Conservation (phyloP, 2,888 invertebrate genomes). For the Eilema sororculum region DNA sequence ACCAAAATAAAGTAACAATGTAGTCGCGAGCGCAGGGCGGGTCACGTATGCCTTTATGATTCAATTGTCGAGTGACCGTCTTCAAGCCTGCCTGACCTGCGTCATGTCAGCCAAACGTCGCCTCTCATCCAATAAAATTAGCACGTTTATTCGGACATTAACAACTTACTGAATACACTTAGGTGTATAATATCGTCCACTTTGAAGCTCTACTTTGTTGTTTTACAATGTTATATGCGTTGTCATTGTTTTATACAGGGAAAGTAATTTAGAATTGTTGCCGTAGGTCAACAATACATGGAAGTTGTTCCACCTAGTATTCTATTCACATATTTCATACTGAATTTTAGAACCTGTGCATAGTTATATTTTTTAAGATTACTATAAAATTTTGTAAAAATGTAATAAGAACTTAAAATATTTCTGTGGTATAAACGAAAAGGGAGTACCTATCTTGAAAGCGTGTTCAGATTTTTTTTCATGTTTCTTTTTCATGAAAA, state of each 20-base stretch:
- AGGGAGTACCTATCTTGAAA: no score
- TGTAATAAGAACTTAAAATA: no score
- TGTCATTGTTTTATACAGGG: background rate
- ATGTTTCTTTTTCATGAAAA: no score
- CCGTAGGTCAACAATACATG: background rate
- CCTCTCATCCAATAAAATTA: conserved; percentile 66
- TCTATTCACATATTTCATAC: background rate
- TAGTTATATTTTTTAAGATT: no score
- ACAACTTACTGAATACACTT: conserved; percentile 42
- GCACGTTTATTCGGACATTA: conserved; percentile 56
- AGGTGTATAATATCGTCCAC: conserved; percentile 24
- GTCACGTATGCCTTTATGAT: conserved; percentile 77
- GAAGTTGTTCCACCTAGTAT: background rate
- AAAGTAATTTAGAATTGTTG: background rate
- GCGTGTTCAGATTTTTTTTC: no score
- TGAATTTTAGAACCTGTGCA: no score
- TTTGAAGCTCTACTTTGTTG: conserved; percentile 30
- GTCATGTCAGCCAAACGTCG: conserved; percentile 64
- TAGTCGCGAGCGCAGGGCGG: conserved; percentile 38
- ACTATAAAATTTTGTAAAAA: no score
- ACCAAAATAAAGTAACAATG: conserved; percentile 49
- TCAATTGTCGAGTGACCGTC: conserved; percentile 77
- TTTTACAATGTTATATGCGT: conserved; percentile 9
- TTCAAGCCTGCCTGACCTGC: conserved; percentile 69
- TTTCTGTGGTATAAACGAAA: no score